These are phyloP conservation scores for Caerostris extrusa DNA, from an alignment of 1,140 invertebrate genomes.

Conservation along the genomic window DNA sequence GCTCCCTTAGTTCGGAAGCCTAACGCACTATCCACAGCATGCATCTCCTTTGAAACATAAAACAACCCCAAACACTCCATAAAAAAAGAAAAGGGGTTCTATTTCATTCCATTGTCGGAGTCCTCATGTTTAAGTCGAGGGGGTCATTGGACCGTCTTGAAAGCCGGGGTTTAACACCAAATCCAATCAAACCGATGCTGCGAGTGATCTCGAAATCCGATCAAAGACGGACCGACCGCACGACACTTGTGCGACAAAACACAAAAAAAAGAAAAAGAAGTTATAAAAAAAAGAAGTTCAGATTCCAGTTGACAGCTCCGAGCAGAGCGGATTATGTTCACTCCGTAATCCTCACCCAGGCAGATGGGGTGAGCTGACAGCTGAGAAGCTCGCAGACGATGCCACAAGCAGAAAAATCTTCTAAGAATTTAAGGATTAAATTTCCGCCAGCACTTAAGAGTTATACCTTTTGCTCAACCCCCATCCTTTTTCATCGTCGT, in stretches of 20 bases:
- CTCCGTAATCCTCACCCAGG: constrained; percentile 11
- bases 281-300: too few species aligned
- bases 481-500: too few species aligned
- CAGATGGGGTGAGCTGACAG: constrained; percentile 48
- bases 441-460: neutral
- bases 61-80: neutral
- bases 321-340: constrained; percentile 26
- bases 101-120: neutral
- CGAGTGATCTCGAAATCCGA: constrained; percentile 35
- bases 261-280: constrained; percentile 11
- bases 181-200: constrained; percentile 56
- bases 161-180: neutral
- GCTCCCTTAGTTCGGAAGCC: too few species aligned
- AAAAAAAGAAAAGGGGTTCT: neutral
- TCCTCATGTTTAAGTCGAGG: constrained; percentile 15
- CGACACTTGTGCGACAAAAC: constrained; percentile 49
- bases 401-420: neutral
- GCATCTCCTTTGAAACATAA: constrained; percentile 5
- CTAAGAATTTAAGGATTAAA: neutral
- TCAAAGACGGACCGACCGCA: constrained; percentile 47
- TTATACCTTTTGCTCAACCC: neutral
- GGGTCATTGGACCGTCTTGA: constrained; percentile 27
- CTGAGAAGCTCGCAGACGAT: neutral
- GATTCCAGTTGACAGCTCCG: constrained; percentile 50
- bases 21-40: too few species aligned